Percentiles rank a stretch among this genome's conserved stretches.
Conservation (phyloP, 2,888 invertebrate genomes). For the Lasioglossum vierecki region DNA sequence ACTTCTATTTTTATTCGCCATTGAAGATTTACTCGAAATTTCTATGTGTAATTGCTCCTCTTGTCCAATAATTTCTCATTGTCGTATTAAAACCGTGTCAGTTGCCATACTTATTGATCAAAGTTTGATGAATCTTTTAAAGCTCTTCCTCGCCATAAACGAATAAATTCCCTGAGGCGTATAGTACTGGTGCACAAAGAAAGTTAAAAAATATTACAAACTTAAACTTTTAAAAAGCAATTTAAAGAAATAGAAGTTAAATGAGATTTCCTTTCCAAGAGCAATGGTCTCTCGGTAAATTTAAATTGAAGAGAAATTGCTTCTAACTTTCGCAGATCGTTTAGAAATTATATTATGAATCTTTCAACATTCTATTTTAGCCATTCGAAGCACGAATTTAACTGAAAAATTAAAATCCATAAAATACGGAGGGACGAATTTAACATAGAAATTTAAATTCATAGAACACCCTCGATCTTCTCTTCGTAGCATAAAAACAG, state of each 20-base stretch:
- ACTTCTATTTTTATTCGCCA: background rate
- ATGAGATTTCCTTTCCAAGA: background rate
- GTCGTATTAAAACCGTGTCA: too few relatives aligned
- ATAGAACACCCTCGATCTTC: background rate
- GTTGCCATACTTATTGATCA: too few relatives aligned
- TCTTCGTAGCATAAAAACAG: background rate
- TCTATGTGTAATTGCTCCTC: too few relatives aligned
- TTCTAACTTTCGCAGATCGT: background rate
- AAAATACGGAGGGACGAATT: background rate
- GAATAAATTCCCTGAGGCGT: background rate
- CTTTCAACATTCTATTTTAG: background rate
- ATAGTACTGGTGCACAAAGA: background rate
- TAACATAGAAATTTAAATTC: background rate
- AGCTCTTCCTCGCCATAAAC: too few relatives aligned
- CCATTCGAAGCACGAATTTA: background rate
- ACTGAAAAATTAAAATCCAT: background rate
- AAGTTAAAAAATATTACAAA: background rate
- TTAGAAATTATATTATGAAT: background rate
- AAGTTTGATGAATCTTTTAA: background rate
- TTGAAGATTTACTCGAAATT: background rate
- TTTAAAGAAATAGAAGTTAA: slow-evolving; percentile 1
- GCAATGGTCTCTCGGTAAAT: background rate
- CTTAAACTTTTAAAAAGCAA: background rate
- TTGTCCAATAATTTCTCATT: too few relatives aligned
- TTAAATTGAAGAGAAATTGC: slow-evolving; percentile 1